Percentiles rank a stretch among this genome's conserved stretches.
phyloP scores from a whole-genome alignment of 2,113 vertebrate genomes.

The Herpetotheres cachinnans region DNA sequence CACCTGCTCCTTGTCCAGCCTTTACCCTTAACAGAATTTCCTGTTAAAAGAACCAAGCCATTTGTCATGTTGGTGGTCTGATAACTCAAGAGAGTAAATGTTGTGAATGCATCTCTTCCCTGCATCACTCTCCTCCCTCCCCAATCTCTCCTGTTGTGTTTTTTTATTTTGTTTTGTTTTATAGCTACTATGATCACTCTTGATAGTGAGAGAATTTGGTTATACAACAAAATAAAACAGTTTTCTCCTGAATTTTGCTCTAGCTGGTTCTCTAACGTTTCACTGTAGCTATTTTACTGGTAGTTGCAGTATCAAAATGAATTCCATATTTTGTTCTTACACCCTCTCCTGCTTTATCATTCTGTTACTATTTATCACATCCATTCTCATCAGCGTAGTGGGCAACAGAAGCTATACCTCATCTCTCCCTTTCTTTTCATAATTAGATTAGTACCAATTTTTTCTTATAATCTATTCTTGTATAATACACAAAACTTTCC shows the following conservation, averaged over 20 bases:
- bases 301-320: not conserved
- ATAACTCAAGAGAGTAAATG: not conserved
- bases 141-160: not conserved
- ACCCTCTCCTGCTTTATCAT: not conserved
- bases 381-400: not conserved
- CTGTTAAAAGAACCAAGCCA: not conserved
- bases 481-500: not conserved
- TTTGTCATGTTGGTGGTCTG: not conserved
- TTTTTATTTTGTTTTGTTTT: not conserved
- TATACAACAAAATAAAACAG: not conserved
- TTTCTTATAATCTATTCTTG: not conserved
- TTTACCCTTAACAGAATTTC: not conserved
- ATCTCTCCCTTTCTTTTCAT: not conserved
- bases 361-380: not conserved
- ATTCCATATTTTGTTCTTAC: not conserved
- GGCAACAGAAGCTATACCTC: not conserved
- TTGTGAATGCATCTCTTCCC: not conserved
- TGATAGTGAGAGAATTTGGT: not conserved
- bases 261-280: not conserved
- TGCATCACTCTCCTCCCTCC: not conserved
- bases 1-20: not conserved
- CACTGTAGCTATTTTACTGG: not conserved
- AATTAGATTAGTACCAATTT: not conserved
- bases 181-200: not conserved
- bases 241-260: not conserved